These are phyloP conservation scores for Helogale parvula DNA, from an alignment of 2,113 vertebrate genomes.

Conservation along the genomic window DNA sequence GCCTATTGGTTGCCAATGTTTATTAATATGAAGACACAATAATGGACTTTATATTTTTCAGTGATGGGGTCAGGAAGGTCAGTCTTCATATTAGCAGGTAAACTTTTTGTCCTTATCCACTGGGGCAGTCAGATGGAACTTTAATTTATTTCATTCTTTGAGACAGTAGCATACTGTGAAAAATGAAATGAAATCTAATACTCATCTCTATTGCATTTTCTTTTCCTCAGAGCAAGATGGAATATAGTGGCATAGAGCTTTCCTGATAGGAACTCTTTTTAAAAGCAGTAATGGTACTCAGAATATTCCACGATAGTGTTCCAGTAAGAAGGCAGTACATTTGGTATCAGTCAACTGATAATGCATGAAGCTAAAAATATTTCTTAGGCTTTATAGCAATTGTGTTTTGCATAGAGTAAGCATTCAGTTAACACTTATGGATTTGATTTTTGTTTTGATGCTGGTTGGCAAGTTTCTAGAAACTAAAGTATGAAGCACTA, in stretches of 20 bases:
- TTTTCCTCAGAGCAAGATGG: neutral
- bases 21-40: neutral
- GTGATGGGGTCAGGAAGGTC: neutral
- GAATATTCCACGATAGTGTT: slow-evolving; percentile 20
- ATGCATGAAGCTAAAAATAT: slow-evolving; percentile 61
- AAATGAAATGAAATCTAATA: slow-evolving; percentile 12
- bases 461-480: slow-evolving; percentile 45
- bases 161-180: slow-evolving; percentile 33
- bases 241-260: neutral
- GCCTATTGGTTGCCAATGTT: neutral
- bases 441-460: slow-evolving; percentile 49
- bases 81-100: neutral
- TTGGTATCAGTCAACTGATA: slow-evolving; percentile 31
- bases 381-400: neutral
- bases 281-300: neutral
- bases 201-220: neutral
- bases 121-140: slow-evolving; percentile 22
- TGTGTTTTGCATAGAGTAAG: neutral
- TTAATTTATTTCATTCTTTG: slow-evolving; percentile 51
- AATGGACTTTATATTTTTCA: neutral
- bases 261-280: neutral
- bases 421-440: slow-evolving; percentile 11
- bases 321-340: neutral
- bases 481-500: neutral
- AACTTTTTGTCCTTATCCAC: slow-evolving; percentile 8